These are phyloP conservation scores for Cinclus mexicanus DNA, from an alignment of 2,113 vertebrate genomes.

Conservation along the genomic window DNA sequence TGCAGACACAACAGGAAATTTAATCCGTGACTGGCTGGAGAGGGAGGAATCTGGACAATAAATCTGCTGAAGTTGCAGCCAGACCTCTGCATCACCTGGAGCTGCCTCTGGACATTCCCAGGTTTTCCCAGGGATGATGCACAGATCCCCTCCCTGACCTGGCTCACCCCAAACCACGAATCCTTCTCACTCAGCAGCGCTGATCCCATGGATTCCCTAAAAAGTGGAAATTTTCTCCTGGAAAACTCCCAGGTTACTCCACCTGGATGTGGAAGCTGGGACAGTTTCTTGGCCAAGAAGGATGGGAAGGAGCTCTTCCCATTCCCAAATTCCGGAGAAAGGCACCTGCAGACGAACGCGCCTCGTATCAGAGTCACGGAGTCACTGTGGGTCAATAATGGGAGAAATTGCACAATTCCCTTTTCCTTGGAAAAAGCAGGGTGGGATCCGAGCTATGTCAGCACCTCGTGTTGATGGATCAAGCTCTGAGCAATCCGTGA, in stretches of 20 bases:
- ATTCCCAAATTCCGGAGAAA: not conserved
- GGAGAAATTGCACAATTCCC: not conserved
- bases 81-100: not conserved
- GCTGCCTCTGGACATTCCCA: not conserved
- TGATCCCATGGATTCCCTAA: not conserved
- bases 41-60: not conserved
- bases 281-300: not conserved
- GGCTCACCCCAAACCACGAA: not conserved
- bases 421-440: not conserved
- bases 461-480: not conserved
- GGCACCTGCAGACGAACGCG: fast-evolving
- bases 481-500: not conserved
- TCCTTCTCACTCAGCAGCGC: not conserved
- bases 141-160: not conserved
- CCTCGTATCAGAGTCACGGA: not conserved
- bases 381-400: not conserved
- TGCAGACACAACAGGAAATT: not conserved
- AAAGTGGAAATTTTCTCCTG: not conserved
- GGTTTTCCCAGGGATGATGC: not conserved
- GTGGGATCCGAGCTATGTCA: not conserved
- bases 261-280: not conserved
- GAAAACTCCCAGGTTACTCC: not conserved
- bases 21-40: not conserved
- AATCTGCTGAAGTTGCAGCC: not conserved
- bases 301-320: not conserved